phyloP scores from a whole-genome alignment of 2,888 invertebrate species.

The Synergus umbraculus region DNA sequence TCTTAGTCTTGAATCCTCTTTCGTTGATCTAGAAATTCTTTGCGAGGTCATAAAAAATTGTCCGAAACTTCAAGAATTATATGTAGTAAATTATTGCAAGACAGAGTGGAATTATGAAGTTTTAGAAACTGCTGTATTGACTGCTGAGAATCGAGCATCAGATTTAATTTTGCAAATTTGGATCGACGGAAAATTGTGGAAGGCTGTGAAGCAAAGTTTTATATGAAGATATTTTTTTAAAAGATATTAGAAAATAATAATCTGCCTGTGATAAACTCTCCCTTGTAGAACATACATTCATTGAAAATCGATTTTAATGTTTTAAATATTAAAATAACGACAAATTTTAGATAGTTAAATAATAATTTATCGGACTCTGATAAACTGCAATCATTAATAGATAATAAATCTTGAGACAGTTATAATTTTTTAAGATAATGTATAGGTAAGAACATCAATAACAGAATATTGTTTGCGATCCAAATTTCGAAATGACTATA shows the following conservation, averaged over 20 bases:
- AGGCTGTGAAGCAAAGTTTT: background rate
- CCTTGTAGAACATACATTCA: background rate
- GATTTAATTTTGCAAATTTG: conserved; percentile 3
- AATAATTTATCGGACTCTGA: background rate
- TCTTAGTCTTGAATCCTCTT: background rate
- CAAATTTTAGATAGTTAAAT: background rate
- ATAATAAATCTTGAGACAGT: too few species aligned
- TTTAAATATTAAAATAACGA: background rate
- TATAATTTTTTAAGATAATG: too few species aligned
- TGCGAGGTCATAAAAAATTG: background rate
- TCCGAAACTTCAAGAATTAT: background rate
- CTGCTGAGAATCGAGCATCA: background rate
- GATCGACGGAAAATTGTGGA: background rate
- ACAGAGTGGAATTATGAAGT: background rate
- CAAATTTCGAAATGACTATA: too few species aligned
- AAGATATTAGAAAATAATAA: background rate
- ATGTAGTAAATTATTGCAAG: background rate
- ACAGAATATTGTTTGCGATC: too few species aligned
- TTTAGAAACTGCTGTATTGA: background rate
- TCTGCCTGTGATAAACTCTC: background rate
- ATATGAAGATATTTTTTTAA: background rate
- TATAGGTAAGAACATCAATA: too few species aligned
- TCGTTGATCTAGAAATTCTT: background rate
- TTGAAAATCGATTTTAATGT: background rate
- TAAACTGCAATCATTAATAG: background rate